Conservation (phyloP, 2,888 invertebrate species). For the Adelognathus sp. region DNA sequence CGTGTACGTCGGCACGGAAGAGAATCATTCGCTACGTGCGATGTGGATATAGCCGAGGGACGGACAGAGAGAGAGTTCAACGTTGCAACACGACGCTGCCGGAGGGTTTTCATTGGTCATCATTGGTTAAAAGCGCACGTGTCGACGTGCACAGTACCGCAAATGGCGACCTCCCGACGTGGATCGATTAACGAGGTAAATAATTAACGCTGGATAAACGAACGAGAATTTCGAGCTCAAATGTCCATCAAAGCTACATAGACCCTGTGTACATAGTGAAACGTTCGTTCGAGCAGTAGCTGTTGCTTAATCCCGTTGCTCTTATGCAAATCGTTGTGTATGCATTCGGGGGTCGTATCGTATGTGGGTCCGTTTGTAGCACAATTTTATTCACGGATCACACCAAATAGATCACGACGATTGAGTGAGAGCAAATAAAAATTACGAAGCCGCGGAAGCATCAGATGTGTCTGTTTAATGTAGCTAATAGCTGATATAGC, state of each 20-base stretch:
- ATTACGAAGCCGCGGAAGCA: no score
- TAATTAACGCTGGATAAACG: slow-evolving; percentile 49
- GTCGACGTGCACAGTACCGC: background rate
- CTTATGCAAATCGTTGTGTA: background rate
- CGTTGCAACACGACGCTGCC: slow-evolving; percentile 8
- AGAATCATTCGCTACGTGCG: background rate
- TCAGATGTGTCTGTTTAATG: no score
- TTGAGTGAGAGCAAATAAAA: no score
- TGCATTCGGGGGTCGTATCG: background rate
- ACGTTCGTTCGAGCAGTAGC: background rate
- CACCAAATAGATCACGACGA: background rate
- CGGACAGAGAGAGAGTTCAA: background rate
- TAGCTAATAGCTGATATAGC: no score
- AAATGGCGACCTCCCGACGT: background rate
- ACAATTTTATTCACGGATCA: background rate
- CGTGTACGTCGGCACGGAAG: background rate
- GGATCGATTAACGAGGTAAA: slow-evolving; percentile 60
- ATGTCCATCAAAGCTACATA: background rate
- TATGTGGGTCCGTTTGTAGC: background rate
- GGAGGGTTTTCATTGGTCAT: slow-evolving; percentile 14
- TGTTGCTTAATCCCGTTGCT: background rate
- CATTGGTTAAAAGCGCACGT: slow-evolving; percentile 29
- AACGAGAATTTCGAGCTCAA: slow-evolving; percentile 9
- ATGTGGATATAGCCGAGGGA: background rate
- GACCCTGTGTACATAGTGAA: background rate